Conservation (phyloP, 2,113 vertebrate genomes). For the Dicerorhinus sumatrensis region DNA sequence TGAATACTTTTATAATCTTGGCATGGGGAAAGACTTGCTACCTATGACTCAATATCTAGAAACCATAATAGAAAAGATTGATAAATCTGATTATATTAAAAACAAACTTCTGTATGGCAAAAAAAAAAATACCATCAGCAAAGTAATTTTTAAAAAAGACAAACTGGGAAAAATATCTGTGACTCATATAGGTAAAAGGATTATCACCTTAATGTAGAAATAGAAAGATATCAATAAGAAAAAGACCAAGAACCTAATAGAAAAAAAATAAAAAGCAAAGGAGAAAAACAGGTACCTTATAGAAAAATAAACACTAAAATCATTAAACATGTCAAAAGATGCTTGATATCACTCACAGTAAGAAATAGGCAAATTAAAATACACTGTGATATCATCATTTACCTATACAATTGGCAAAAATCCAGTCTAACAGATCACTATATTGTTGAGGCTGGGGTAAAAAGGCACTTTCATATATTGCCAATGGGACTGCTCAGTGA, state of each 20-base stretch:
- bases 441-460: constrained; percentile 20
- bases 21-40: constrained; percentile 15
- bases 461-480: constrained; percentile 26
- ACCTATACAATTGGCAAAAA: background rate
- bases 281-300: background rate
- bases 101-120: background rate
- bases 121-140: background rate
- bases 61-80: constrained; percentile 20
- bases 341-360: background rate
- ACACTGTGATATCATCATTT: background rate
- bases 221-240: background rate
- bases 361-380: constrained; percentile 59
- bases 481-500: background rate
- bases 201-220: background rate
- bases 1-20: constrained; percentile 40
- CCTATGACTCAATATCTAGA: constrained; percentile 10
- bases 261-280: constrained; percentile 16
- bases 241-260: background rate
- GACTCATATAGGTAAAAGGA: background rate
- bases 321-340: constrained; percentile 50
- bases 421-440: constrained; percentile 4
- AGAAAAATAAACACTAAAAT: background rate
- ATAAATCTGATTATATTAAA: constrained; percentile 16
- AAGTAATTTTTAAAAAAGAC: background rate
- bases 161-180: background rate